Evolutionary conservation across 2,888 invertebrate species (phyloP).

Genomic region (Lasioglossum pauxillum): DNA sequence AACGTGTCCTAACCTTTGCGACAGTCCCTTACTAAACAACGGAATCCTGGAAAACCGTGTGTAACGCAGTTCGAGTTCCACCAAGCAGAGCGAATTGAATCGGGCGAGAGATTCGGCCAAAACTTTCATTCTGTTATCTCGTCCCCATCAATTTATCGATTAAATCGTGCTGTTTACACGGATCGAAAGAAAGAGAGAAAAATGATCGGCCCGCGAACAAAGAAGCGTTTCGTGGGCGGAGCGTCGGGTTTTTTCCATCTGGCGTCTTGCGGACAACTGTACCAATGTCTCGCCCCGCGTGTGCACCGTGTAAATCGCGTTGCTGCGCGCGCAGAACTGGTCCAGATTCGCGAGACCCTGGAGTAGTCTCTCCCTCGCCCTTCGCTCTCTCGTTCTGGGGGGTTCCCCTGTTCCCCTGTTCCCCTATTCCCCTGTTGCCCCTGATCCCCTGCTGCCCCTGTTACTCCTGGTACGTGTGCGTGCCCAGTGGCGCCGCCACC

Average conservation of each 20-base stretch:
- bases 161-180: conserved; percentile 39
- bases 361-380: conserved; percentile 39
- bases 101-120: neutral
- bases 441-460: neutral
- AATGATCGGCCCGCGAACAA: conserved; percentile 17
- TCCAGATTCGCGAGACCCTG: conserved; percentile 60
- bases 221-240: conserved; percentile 56
- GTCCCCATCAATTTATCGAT: conserved; percentile 22
- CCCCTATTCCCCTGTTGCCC: neutral
- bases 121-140: conserved; percentile 1
- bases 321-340: conserved; percentile 66
- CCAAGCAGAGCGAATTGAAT: neutral
- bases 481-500: conserved; percentile 74
- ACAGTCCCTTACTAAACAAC: too few species aligned
- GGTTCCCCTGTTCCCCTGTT: conserved; percentile 35
- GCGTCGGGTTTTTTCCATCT: conserved; percentile 57
- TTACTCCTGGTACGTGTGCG: conserved; percentile 39
- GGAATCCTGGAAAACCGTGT: neutral
- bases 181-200: conserved; percentile 36
- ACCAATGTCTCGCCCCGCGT: conserved; percentile 50
- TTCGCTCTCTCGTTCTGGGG: conserved; percentile 26
- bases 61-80: neutral
- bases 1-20: too few species aligned
- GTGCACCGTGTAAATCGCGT: conserved; percentile 47
- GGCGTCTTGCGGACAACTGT: conserved; percentile 50